Evolutionary conservation across 1,140 invertebrate species (phyloP).

Genomic region (Linepithema humile): DNA sequence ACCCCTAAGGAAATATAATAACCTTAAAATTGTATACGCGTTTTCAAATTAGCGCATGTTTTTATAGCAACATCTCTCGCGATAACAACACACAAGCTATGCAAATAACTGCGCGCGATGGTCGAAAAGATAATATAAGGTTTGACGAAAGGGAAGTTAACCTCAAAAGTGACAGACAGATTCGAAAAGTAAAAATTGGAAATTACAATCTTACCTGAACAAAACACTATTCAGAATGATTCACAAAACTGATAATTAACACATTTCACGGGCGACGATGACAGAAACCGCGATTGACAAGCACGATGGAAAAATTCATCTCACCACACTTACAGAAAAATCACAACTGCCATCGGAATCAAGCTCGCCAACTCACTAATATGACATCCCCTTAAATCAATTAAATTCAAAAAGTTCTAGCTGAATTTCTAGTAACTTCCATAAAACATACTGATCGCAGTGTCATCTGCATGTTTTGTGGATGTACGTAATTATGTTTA

Average conservation of each 20-base stretch:
- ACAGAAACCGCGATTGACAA: neutral
- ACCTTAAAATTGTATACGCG: neutral
- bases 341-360: neutral
- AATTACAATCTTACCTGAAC: conserved; percentile 39
- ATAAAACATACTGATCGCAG: too few relatives aligned
- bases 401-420: neutral
- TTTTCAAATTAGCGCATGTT: neutral
- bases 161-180: conserved; percentile 24
- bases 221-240: neutral
- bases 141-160: conserved; percentile 46
- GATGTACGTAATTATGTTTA: too few relatives aligned
- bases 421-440: too few relatives aligned
- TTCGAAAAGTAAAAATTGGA: neutral
- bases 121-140: neutral
- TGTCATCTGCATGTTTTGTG: too few relatives aligned
- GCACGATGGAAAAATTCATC: conserved; percentile 26
- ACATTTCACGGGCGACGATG: conserved; percentile 57
- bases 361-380: neutral
- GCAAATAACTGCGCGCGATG: neutral
- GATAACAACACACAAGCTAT: neutral
- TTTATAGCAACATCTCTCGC: neutral
- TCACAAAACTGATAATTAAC: conserved; percentile 12
- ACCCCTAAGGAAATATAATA: neutral
- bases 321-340: conserved; percentile 29
- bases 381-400: neutral